phyloP scores from a whole-genome alignment of 2,797 vertebrate genomes.

The Peromyscus melanophrys region DNA sequence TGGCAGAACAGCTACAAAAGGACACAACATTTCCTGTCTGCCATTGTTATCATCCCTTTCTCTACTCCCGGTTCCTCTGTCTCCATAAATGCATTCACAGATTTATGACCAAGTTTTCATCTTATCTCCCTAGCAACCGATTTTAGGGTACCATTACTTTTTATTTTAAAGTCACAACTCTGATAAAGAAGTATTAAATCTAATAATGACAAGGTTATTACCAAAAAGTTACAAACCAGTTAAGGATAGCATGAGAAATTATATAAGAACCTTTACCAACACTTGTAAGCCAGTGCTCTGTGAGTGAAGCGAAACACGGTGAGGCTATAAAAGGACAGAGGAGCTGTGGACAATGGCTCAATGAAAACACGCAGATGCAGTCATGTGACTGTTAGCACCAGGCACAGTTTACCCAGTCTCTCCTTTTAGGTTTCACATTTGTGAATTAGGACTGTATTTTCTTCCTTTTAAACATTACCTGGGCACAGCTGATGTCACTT shows the following conservation, averaged over 20 bases:
- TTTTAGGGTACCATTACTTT: slow-evolving; percentile 32
- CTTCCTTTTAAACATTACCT: neutral
- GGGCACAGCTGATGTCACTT: neutral
- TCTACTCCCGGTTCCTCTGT: neutral
- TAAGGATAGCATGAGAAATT: neutral
- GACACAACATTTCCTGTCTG: accelerated
- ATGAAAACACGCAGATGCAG: neutral
- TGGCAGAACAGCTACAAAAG: neutral
- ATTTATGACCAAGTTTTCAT: slow-evolving; percentile 20
- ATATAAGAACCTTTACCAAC: neutral
- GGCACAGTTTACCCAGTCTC: neutral
- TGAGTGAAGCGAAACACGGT: neutral
- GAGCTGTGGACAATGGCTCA: neutral
- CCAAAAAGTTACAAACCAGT: neutral
- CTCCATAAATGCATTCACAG: neutral
- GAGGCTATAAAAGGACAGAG: neutral
- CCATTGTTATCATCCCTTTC: neutral
- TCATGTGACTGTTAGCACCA: neutral
- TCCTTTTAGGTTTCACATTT: neutral
- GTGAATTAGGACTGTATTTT: neutral
- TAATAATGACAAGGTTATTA: neutral
- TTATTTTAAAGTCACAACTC: slow-evolving; percentile 29
- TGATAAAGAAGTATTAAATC: slow-evolving; percentile 14
- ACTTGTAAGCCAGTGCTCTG: neutral
- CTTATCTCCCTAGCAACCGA: slow-evolving; percentile 29